Conservation (phyloP, 2,888 invertebrate genomes). For the Shargacucullia verbasci region DNA sequence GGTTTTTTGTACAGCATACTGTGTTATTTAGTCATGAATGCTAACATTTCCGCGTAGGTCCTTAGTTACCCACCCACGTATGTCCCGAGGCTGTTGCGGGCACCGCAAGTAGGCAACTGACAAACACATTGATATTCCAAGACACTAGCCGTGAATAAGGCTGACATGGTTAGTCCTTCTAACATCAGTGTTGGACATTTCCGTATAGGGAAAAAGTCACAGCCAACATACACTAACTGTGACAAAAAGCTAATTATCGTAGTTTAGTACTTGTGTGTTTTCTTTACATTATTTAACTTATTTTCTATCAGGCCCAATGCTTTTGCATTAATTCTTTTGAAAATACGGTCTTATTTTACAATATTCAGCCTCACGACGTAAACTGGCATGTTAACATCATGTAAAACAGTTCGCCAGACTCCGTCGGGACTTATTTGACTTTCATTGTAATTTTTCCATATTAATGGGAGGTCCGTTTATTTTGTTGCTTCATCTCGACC, state of each 20-base stretch:
- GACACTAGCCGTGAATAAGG: slow-evolving; percentile 66
- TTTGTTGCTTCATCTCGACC: slow-evolving; percentile 76
- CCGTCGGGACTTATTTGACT: slow-evolving; percentile 49
- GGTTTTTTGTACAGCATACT: slow-evolving; percentile 57
- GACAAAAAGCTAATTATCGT: slow-evolving; percentile 16
- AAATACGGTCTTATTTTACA: slow-evolving; percentile 11
- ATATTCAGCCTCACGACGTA: slow-evolving; percentile 19
- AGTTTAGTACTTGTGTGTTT: slow-evolving; percentile 12
- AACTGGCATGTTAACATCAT: slow-evolving; percentile 22
- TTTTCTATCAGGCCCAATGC: slow-evolving; percentile 7
- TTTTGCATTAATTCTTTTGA: slow-evolving; percentile 13
- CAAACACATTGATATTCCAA: slow-evolving; percentile 80
- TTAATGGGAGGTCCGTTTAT: slow-evolving; percentile 63
- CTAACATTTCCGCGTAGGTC: slow-evolving; percentile 80
- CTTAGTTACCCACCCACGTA: slow-evolving; percentile 84
- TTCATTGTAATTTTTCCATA: slow-evolving; percentile 61
- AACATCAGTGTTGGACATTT: slow-evolving; percentile 55
- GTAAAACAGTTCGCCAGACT: slow-evolving; percentile 21
- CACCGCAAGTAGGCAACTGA: slow-evolving; percentile 64
- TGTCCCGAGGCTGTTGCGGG: slow-evolving; percentile 74
- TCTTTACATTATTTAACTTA: not conserved
- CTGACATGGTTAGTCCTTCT: slow-evolving; percentile 61
- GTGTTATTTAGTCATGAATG: slow-evolving; percentile 68
- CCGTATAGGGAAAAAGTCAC: slow-evolving; percentile 60
- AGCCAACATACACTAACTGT: slow-evolving; percentile 23